Evolutionary conservation across 2,113 vertebrate species (phyloP), one percentile per base, ranked within the genome.

Genomic region (Istiophorus platypterus): DNA sequence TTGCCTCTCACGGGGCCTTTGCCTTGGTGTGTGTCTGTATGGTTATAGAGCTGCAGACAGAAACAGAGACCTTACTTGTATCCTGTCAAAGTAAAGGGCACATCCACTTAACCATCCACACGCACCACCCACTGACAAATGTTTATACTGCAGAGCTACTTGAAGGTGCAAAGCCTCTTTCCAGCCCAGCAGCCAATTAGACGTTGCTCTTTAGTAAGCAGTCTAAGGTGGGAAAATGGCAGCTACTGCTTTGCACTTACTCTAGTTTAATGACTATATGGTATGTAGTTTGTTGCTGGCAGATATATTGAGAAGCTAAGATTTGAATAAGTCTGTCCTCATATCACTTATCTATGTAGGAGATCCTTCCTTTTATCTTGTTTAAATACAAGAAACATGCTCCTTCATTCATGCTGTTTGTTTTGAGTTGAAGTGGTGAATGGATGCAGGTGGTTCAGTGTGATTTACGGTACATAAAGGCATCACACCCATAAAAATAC

Each of bases 41-140:
- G 61, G 47, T 62, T 10, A 52, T 18, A 61, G 54, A 71, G 42
- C 54, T 58, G 7, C 45, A 58, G 77, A 57, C 4, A 63, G 47
- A 80, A 49, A 72, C 26, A 73, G 20, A 64, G n/a, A 67, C 34
- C 39, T 67, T n/a, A 26, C 58, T 42, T 42, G 49, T 71, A 52
- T 1, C 6, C 58, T 68, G 74, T 87, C 80, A 81, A 58, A 80
- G 71, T 58, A 90, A 87, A 91, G 80, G 70, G 68, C 80, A 81
- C 71, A 64, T 73, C 34, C 34, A 59, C 54, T 18, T 15, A 41
- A 54, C 56, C 52, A 27, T 13, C 31, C 78, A 27, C 24, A 47
- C 54, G 41, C 20, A 37, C 9, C 9, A 2, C 24, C 2, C 24
- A 2, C 14, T 72, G 41, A 69, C 12, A 62, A 65, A 52, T 61